These are phyloP conservation scores for Karalla daura DNA, from an alignment of 2,797 vertebrate species.

Conservation along the genomic window DNA sequence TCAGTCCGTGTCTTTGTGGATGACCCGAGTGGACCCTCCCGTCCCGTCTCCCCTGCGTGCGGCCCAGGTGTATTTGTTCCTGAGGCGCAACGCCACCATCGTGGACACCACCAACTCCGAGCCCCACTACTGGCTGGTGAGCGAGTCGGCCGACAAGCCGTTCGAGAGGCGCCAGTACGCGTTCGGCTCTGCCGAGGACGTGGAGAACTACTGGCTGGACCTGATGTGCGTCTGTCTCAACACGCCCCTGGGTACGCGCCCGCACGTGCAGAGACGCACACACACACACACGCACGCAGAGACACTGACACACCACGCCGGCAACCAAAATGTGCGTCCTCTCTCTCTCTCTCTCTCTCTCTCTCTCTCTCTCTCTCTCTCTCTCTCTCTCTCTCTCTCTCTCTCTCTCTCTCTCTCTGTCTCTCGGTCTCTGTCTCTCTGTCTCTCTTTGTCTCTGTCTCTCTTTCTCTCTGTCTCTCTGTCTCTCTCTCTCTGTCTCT, in stretches of 20 bases:
- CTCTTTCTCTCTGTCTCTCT: too few species aligned
- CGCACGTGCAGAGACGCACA: neutral
- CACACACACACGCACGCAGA: neutral
- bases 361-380: too few species aligned
- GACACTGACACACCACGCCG: neutral
- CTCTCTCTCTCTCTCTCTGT: too few species aligned
- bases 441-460: too few species aligned
- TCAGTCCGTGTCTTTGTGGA: too few species aligned
- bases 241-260: conserved; percentile 90
- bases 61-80: conserved; percentile 90
- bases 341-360: too few species aligned
- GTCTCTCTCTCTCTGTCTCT: too few species aligned
- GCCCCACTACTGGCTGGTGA: conserved; percentile 94
- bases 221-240: conserved; percentile 97
- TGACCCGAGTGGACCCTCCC: too few species aligned
- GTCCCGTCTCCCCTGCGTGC: too few species aligned
- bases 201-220: conserved; percentile 98
- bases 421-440: too few species aligned
- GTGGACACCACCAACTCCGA: conserved; percentile 93
- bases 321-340: too few species aligned
- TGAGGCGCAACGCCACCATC: conserved; percentile 89
- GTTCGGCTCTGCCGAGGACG: conserved; percentile 85
- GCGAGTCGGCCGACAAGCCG: conserved; percentile 85
- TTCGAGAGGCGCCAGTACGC: conserved; percentile 89
- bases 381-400: too few species aligned